A percentile compares a stretch with the other conserved stretches of the same genome.
Evolutionary conservation across 2,113 vertebrate species (phyloP).

Genomic region (Diphyllodes magnificus): DNA sequence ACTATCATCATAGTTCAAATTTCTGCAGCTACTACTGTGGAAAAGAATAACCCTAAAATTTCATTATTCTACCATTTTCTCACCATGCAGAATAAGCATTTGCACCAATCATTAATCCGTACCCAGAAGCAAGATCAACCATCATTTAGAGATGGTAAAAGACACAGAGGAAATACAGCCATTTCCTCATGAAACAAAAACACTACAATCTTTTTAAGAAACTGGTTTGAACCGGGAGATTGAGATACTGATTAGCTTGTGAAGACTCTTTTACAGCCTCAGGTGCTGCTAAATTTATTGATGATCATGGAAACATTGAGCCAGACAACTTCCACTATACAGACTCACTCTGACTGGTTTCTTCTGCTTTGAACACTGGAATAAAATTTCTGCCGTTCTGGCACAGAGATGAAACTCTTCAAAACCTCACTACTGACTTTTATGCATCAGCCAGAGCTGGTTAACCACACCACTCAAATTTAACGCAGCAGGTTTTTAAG

Average conservation of each 20-base stretch:
- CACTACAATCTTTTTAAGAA: background rate
- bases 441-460: background rate
- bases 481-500: background rate
- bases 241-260: background rate
- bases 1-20: background rate
- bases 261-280: background rate
- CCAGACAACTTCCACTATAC: background rate
- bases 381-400: background rate
- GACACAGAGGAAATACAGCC: background rate
- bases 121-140: background rate
- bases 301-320: accelerated
- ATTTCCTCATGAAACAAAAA: background rate
- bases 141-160: background rate
- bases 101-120: background rate
- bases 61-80: background rate
- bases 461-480: background rate
- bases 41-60: background rate
- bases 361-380: background rate
- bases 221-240: background rate
- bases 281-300: background rate
- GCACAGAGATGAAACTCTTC: background rate
- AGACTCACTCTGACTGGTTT: background rate
- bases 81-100: background rate
- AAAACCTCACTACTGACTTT: background rate
- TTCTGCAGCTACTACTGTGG: background rate